A percentile compares a stretch with the other conserved stretches of the same genome.
phyloP scores from a whole-genome alignment of 2,888 invertebrate genomes.

The Deroplatys truncata region DNA sequence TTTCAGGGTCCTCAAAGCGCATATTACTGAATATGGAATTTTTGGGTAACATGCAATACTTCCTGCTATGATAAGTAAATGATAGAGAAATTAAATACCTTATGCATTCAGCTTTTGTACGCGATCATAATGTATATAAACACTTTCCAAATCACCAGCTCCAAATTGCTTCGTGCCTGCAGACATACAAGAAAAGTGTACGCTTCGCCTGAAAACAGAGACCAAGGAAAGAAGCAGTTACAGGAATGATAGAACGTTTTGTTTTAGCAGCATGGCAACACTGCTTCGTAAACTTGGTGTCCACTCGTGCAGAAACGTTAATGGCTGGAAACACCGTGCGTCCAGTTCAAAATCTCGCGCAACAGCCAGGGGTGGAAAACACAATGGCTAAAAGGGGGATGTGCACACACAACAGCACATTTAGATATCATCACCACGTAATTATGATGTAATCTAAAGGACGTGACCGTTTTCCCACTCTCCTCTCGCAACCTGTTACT shows the following conservation, averaged over 20 bases:
- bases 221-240: too few relatives aligned
- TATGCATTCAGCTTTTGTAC: too few relatives aligned
- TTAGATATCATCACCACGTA: neutral
- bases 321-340: neutral
- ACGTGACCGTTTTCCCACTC: neutral
- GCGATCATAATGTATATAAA: too few relatives aligned
- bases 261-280: neutral
- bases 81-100: too few relatives aligned
- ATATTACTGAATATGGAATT: too few relatives aligned
- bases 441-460: neutral
- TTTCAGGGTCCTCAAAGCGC: too few relatives aligned
- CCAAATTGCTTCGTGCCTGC: too few relatives aligned
- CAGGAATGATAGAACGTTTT: neutral
- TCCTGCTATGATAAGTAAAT: too few relatives aligned
- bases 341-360: neutral
- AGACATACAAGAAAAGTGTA: too few relatives aligned
- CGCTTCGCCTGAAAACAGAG: too few relatives aligned
- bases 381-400: neutral
- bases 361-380: neutral
- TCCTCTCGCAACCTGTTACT: neutral
- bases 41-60: too few relatives aligned
- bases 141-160: too few relatives aligned
- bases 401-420: neutral
- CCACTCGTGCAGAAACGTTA: neutral
- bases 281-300: neutral